Evolutionary conservation across 2,888 invertebrate genomes (phyloP).

Genomic region (Folsomia candida): DNA sequence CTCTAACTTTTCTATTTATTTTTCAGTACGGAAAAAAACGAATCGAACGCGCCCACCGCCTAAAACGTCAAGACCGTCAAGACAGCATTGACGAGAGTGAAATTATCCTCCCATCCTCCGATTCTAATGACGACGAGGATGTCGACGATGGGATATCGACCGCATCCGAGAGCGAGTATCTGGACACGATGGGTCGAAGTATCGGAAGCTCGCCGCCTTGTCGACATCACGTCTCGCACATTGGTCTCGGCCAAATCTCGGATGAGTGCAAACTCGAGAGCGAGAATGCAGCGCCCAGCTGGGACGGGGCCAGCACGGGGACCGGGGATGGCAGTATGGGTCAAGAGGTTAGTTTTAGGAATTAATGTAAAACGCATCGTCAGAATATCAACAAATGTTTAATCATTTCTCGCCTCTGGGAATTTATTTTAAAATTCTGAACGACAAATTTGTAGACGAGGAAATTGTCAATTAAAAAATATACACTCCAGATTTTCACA

Average conservation of each 20-base stretch:
- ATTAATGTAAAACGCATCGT: too few relatives aligned
- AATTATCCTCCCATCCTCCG: constrained; percentile 6
- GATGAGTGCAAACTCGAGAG: background rate
- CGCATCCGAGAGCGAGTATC: background rate
- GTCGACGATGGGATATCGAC: background rate
- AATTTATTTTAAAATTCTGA: too few relatives aligned
- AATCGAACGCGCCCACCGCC: constrained; percentile 63
- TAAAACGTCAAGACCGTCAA: constrained; percentile 53
- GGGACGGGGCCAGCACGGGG: background rate
- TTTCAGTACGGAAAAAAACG: constrained; percentile 80
- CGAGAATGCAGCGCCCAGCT: too few relatives aligned
- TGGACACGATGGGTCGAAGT: background rate
- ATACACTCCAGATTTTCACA: too few relatives aligned
- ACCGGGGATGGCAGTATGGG: background rate
- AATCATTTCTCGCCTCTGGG: too few relatives aligned
- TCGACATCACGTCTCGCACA: background rate
- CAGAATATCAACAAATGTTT: too few relatives aligned
- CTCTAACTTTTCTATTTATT: background rate
- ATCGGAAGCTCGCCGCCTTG: background rate
- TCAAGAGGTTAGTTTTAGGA: background rate
- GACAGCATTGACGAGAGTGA: constrained; percentile 32
- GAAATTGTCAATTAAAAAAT: too few relatives aligned
- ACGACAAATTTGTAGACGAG: too few relatives aligned
- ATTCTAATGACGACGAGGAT: background rate
- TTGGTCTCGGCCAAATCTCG: background rate